Percentiles rank a stretch among this genome's conserved stretches.
Conservation (phyloP, 2,113 vertebrate species). For the Sphyrna mokarran region DNA sequence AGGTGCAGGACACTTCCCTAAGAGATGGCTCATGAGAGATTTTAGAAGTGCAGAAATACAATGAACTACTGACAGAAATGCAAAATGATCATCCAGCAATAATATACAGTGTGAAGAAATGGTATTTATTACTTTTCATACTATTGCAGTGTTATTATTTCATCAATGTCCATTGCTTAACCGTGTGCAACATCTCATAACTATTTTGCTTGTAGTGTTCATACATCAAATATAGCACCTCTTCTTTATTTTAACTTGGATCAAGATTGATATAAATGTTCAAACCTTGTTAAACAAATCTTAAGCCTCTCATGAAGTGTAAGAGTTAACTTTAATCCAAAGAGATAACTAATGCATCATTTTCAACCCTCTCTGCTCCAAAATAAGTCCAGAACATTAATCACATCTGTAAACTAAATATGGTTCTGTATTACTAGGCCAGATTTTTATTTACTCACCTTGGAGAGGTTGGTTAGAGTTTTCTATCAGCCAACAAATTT, state of each 20-base stretch:
- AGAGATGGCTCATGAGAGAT: too few relatives aligned
- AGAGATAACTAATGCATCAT: not conserved
- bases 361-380: not conserved
- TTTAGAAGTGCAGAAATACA: not conserved
- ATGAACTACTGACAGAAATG: not conserved
- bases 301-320: too few relatives aligned
- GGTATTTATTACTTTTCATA: not conserved
- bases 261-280: not conserved
- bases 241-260: not conserved
- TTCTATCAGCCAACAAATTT: constrained; percentile 41
- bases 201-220: not conserved
- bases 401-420: not conserved
- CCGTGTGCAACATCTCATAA: not conserved
- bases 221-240: not conserved
- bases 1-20: too few relatives aligned
- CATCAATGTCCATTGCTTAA: not conserved
- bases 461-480: constrained; percentile 8
- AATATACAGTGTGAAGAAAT: not conserved
- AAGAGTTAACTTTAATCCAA: not conserved
- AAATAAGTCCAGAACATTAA: not conserved
- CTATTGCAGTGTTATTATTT: not conserved
- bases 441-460: not conserved
- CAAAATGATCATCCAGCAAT: not conserved
- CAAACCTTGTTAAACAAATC: not conserved
- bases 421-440: not conserved